A percentile compares a stretch with the other conserved stretches of the same genome.
Conservation (phyloP, 2,113 vertebrate genomes). For the Rhombomys opimus region DNA sequence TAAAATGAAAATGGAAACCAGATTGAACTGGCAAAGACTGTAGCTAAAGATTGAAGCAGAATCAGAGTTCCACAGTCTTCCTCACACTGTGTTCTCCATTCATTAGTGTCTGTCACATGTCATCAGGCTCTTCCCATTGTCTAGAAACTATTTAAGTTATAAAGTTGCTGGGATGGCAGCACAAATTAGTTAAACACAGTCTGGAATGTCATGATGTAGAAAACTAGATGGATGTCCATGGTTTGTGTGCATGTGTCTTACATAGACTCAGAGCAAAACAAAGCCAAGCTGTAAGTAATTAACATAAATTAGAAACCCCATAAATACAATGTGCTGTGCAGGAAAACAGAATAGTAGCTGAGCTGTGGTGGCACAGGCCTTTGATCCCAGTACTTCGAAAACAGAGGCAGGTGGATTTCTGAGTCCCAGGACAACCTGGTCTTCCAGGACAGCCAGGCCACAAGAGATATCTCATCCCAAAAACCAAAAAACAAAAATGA, state of each 20-base stretch:
- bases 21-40: constrained; percentile 83
- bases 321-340: background rate
- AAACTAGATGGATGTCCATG: constrained; percentile 71
- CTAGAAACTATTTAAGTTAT: constrained; percentile 87
- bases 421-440: background rate
- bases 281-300: constrained; percentile 53
- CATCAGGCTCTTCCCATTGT: constrained; percentile 84
- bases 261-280: constrained; percentile 54
- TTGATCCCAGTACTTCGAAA: background rate
- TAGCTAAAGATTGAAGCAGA: constrained; percentile 84
- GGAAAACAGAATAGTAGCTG: background rate
- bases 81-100: constrained; percentile 81
- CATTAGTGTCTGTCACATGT: constrained; percentile 84
- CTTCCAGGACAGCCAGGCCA: background rate
- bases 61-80: constrained; percentile 82
- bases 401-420: background rate
- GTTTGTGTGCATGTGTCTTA: constrained; percentile 32
- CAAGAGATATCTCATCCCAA: background rate
- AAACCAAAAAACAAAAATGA: background rate
- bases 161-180: constrained; percentile 84
- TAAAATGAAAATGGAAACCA: constrained; percentile 84
- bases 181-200: constrained; percentile 83
- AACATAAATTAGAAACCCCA: constrained; percentile 41
- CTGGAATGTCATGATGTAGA: constrained; percentile 82
- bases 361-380: background rate